Conservation (phyloP, 2,113 vertebrate species). For the Salminus brasiliensis region DNA sequence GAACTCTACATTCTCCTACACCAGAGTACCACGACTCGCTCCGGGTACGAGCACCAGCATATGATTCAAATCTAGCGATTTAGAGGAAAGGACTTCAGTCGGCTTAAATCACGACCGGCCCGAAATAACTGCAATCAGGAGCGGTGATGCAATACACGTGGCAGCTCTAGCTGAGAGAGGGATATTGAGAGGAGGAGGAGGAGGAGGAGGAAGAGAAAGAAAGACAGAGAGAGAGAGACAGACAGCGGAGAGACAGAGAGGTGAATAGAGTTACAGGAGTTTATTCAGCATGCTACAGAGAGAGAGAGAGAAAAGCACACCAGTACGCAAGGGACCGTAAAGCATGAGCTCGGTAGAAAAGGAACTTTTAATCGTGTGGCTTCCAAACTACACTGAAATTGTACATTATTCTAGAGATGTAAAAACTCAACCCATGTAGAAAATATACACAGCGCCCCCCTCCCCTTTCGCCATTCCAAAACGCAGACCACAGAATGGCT, state of each 20-base stretch:
- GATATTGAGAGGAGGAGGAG: too few relatives aligned
- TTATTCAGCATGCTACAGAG: constrained; percentile 96
- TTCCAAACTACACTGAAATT: constrained; percentile 89
- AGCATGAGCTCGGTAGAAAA: constrained; percentile 83
- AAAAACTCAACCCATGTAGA: constrained; percentile 90
- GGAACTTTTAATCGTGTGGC: constrained; percentile 90
- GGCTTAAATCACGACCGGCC: too few relatives aligned
- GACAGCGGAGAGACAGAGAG: constrained; percentile 89
- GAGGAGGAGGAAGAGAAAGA: constrained; percentile 72
- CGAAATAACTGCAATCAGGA: too few relatives aligned
- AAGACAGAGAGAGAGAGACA: constrained; percentile 78
- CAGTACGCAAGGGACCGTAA: constrained; percentile 68
- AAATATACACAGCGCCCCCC: constrained; percentile 85
- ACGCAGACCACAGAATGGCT: constrained; percentile 75
- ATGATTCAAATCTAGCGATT: too few relatives aligned
- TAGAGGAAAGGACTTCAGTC: too few relatives aligned
- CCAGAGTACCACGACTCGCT: too few relatives aligned
- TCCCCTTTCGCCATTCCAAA: constrained; percentile 68
- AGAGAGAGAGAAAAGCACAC: constrained; percentile 86
- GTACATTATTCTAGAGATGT: constrained; percentile 89
- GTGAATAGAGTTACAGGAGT: constrained; percentile 90
- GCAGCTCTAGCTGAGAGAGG: not conserved
- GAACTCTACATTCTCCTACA: too few relatives aligned
- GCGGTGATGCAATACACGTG: too few relatives aligned
- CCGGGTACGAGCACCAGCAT: too few relatives aligned